A percentile compares a stretch with the other conserved stretches of the same genome.
Conservation (phyloP, 2,797 vertebrate species). For the Gobio occitaniae region DNA sequence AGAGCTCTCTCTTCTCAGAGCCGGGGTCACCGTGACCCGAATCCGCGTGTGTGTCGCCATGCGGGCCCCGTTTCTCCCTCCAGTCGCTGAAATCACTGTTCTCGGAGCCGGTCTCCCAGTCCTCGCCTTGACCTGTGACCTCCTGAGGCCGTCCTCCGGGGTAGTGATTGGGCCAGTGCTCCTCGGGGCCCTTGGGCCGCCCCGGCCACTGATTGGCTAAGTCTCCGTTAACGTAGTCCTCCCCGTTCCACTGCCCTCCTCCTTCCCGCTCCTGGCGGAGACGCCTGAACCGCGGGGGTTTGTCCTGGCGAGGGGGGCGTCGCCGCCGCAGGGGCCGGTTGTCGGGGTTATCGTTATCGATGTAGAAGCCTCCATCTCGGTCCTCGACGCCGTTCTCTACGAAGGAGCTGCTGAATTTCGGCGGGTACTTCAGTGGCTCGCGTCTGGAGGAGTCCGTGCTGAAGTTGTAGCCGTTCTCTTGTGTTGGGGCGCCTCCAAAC, state of each 20-base stretch:
- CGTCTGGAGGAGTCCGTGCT: constrained; percentile 79
- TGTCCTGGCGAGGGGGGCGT: constrained; percentile 95
- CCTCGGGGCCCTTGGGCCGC: constrained; percentile 83
- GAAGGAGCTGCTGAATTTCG: constrained; percentile 82
- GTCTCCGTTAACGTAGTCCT: constrained; percentile 85
- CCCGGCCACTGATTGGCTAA: constrained; percentile 84
- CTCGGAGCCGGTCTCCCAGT: constrained; percentile 97
- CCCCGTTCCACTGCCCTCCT: constrained; percentile 86
- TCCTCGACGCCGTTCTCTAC: constrained; percentile 86
- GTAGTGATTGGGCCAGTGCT: constrained; percentile 74
- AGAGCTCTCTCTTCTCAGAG: constrained; percentile 91
- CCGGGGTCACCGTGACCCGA: constrained; percentile 74
- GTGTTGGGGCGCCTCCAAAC: constrained; percentile 76
- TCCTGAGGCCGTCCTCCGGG: constrained; percentile 65
- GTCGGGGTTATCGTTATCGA: constrained; percentile 86
- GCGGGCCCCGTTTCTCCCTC: constrained; percentile 80
- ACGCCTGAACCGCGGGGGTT: constrained; percentile 94
- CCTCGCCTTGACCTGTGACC: constrained; percentile 86
- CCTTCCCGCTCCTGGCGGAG: constrained; percentile 90
- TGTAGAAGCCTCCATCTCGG: constrained; percentile 81
- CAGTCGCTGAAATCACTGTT: constrained; percentile 95
- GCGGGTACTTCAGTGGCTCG: constrained; percentile 82
- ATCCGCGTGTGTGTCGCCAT: constrained; percentile 79
- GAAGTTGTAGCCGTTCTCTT: constrained; percentile 85
- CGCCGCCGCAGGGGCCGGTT: constrained; percentile 89